A percentile compares a stretch with the other conserved stretches of the same genome.
phyloP scores from a whole-genome alignment of 2,888 invertebrate species.

The Linnaemya tessellans region DNA sequence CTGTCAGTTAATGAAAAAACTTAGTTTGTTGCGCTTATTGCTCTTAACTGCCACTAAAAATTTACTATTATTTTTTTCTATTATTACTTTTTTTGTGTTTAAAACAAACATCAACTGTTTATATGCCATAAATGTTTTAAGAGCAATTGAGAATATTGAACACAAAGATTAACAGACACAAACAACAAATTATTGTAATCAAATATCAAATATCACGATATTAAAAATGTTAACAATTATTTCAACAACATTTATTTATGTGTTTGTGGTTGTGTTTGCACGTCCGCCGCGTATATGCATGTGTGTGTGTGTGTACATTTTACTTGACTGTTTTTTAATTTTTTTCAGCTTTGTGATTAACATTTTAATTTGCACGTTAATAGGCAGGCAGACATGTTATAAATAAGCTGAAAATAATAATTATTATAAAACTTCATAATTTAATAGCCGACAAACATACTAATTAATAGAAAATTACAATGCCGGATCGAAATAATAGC shows the following conservation, averaged over 20 bases:
- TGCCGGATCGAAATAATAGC: not conserved
- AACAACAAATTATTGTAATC: constrained; percentile 38
- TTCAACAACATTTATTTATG: constrained; percentile 53
- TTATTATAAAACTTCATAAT: constrained; percentile 52
- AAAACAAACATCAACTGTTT: constrained; percentile 18
- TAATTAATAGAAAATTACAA: constrained; percentile 45
- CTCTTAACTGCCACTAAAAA: constrained; percentile 46
- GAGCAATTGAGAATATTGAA: constrained; percentile 4
- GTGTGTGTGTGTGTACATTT: constrained; percentile 2
- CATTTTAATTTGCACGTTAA: constrained; percentile 54
- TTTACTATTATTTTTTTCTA: constrained; percentile 43
- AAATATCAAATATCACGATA: constrained; percentile 60
- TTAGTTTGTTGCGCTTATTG: constrained; percentile 42
- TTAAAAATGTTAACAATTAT: constrained; percentile 65
- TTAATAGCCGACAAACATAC: constrained; percentile 30
- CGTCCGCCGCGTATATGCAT: not conserved
- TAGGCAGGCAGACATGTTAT: constrained; percentile 26
- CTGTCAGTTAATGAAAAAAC: constrained; percentile 49
- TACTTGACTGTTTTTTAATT: constrained; percentile 9
- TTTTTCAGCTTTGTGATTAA: constrained; percentile 22
- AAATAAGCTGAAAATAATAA: constrained; percentile 44
- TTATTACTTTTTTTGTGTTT: constrained; percentile 17
- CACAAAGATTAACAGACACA: constrained; percentile 19
- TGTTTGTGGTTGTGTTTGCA: not conserved
- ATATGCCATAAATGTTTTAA: constrained; percentile 20